A percentile compares a stretch with the other conserved stretches of the same genome.
These are phyloP conservation scores for Beris morrisii DNA, from an alignment of 2,888 invertebrate genomes.

Conservation along the genomic window DNA sequence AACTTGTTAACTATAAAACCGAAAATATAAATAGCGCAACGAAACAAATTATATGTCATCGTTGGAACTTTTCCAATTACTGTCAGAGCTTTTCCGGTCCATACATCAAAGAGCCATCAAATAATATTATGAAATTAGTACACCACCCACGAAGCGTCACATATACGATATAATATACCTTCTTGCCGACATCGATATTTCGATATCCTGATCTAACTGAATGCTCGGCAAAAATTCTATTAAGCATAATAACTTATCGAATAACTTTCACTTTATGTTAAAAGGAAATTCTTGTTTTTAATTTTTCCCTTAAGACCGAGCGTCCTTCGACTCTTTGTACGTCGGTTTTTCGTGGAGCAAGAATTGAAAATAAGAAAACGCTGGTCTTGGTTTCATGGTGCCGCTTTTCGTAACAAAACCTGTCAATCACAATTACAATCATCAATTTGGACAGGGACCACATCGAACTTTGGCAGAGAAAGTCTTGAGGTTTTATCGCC, in stretches of 20 bases:
- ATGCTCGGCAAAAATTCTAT: constrained; percentile 7
- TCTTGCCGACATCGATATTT: neutral
- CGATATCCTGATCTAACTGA: constrained; percentile 1
- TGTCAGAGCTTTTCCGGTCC: neutral
- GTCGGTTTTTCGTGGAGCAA: neutral
- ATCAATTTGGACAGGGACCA: constrained; percentile 22
- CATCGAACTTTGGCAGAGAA: constrained; percentile 7
- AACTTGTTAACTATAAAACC: no score
- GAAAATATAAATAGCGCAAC: no score
- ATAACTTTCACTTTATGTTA: constrained; percentile 17
- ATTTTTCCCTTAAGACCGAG: constrained; percentile 1
- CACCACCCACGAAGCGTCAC: constrained; percentile 5
- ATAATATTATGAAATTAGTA: constrained; percentile 9
- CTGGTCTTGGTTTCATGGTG: neutral
- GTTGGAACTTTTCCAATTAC: constrained; percentile 14
- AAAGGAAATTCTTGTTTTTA: constrained; percentile 25
- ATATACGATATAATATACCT: neutral
- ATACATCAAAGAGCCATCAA: constrained; percentile 8
- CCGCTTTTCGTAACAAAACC: constrained; percentile 8
- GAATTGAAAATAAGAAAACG: neutral
- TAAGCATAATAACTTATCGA: constrained; percentile 10
- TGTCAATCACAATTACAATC: constrained; percentile 27
- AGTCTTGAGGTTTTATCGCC: neutral
- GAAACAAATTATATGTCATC: constrained; percentile 8
- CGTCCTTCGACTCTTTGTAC: neutral